phyloP scores from a whole-genome alignment of 2,113 vertebrate species.

The Hucho hucho region DNA sequence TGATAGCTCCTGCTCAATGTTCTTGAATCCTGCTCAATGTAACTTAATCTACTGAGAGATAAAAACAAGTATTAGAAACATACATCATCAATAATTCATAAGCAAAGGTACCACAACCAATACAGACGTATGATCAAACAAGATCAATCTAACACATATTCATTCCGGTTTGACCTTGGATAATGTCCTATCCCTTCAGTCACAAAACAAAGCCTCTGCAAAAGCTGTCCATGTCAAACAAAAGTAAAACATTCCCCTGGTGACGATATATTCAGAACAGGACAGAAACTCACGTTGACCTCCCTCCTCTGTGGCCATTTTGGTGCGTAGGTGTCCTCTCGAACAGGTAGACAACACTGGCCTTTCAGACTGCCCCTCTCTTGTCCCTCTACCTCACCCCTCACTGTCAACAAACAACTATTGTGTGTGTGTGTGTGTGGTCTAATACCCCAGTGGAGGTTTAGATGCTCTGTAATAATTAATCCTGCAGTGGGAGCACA shows the following conservation, averaged over 20 bases:
- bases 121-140: too few species aligned
- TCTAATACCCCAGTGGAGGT: constrained; percentile 67
- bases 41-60: neutral
- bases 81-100: too few species aligned
- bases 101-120: neutral
- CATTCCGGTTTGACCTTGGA: too few species aligned
- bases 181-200: too few species aligned
- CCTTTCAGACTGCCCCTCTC: constrained; percentile 56
- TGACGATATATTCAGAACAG: neutral
- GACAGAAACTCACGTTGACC: constrained; percentile 54
- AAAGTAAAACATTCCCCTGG: neutral
- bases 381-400: constrained; percentile 11
- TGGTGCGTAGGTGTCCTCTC: constrained; percentile 47
- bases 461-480: constrained; percentile 74
- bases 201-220: too few species aligned
- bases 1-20: neutral
- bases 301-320: constrained; percentile 62
- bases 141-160: too few species aligned
- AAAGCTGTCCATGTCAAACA: neutral
- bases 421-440: constrained; percentile 27
- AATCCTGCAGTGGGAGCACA: constrained; percentile 68
- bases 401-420: constrained; percentile 54
- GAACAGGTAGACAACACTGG: constrained; percentile 44
- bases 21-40: neutral
- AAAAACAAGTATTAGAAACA: too few species aligned